A percentile compares a stretch with the other conserved stretches of the same genome.
These are phyloP conservation scores for Trichechus manatus DNA, from an alignment of 2,113 vertebrate species.

Conservation along the genomic window DNA sequence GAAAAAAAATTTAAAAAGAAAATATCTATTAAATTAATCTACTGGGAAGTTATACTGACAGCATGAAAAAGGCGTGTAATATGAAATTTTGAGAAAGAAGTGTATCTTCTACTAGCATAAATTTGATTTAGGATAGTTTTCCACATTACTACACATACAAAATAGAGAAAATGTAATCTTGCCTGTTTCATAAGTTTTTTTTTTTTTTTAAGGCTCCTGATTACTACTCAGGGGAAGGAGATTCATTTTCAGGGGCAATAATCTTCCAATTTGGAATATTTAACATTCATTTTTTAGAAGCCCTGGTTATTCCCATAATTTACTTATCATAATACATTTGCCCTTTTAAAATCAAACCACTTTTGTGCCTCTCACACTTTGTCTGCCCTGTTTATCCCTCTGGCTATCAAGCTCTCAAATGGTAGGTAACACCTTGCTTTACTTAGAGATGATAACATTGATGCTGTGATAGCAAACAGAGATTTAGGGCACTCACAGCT, in stretches of 20 bases:
- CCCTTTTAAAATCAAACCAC: slow-evolving; percentile 41
- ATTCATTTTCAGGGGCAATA: neutral
- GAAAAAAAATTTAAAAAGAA: neutral
- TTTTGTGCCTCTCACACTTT: neutral
- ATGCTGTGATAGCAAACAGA: slow-evolving; percentile 66
- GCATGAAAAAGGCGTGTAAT: neutral
- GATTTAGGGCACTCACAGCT: slow-evolving; percentile 21
- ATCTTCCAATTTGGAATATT: slow-evolving; percentile 24
- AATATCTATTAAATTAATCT: neutral
- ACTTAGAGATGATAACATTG: slow-evolving; percentile 53
- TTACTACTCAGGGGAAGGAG: slow-evolving; percentile 27
- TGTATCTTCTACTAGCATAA: neutral
- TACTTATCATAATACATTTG: slow-evolving; percentile 39
- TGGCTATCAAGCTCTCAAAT: slow-evolving; percentile 52
- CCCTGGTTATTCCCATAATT: slow-evolving; percentile 43
- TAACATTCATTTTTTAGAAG: slow-evolving; percentile 54
- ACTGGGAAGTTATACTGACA: neutral
- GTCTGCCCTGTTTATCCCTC: slow-evolving; percentile 65
- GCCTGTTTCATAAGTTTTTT: neutral
- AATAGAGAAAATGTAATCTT: neutral
- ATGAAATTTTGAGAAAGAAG: neutral
- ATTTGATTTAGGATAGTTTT: neutral
- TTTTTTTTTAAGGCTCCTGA: neutral
- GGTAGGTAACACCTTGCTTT: slow-evolving; percentile 68
- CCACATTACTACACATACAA: neutral